Conservation (phyloP, 2,797 vertebrate genomes). For the Schizothorax lantsangensis region DNA sequence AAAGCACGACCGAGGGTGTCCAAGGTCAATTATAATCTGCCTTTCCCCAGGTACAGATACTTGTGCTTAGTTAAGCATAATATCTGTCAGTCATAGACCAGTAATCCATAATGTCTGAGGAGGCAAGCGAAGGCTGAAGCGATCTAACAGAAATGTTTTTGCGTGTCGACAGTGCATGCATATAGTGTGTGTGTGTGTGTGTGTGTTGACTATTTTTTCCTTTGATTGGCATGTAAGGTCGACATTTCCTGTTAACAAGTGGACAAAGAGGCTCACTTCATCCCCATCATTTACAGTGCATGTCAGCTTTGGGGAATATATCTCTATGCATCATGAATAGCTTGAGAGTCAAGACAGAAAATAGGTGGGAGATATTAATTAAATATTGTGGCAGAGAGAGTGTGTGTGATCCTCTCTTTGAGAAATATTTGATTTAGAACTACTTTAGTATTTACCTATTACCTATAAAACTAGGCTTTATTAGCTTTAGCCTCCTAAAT, state of each 20-base stretch:
- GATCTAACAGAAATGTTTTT: constrained; percentile 72
- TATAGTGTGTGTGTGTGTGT: constrained; percentile 60
- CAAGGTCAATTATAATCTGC: constrained; percentile 83
- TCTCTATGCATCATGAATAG: constrained; percentile 81
- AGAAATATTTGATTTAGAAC: constrained; percentile 59
- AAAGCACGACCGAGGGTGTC: constrained; percentile 80
- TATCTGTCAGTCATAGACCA: constrained; percentile 77
- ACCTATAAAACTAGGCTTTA: neutral
- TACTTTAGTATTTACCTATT: neutral
- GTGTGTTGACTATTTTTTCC: constrained; percentile 80
- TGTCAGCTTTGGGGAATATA: constrained; percentile 78
- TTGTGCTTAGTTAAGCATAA: constrained; percentile 78
- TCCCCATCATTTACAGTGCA: constrained; percentile 70
- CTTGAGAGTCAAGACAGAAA: constrained; percentile 71
- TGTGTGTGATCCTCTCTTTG: constrained; percentile 64
- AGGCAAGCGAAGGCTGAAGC: constrained; percentile 75
- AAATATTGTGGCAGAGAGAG: constrained; percentile 66
- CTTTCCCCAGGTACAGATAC: constrained; percentile 64
- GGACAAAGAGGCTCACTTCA: constrained; percentile 68
- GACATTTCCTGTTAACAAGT: constrained; percentile 73
- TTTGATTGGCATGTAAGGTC: constrained; percentile 82
- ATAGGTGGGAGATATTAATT: constrained; percentile 75
- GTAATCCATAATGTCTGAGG: constrained; percentile 75
- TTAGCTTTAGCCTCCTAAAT: constrained; percentile 32
- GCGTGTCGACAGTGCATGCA: constrained; percentile 47